Evolutionary conservation across 2,113 vertebrate species (phyloP).

Genomic region (Pontoporia blainvillei): DNA sequence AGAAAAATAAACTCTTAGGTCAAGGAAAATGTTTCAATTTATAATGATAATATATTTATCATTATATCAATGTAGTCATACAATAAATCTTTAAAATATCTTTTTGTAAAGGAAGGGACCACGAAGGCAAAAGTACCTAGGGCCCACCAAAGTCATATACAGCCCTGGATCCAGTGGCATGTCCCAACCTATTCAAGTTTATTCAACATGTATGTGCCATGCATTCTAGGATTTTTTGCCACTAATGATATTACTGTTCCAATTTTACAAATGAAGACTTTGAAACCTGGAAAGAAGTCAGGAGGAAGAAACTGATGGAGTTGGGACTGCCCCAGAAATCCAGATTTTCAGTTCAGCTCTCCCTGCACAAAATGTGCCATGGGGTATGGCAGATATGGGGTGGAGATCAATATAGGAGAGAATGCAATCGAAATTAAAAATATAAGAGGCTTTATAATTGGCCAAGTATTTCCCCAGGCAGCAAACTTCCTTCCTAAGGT

Average conservation of each 20-base stretch:
- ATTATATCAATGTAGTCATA: not conserved
- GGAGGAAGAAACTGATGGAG: not conserved
- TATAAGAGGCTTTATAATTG: not conserved
- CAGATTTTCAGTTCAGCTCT: not conserved
- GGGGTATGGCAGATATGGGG: not conserved
- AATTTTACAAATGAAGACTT: not conserved
- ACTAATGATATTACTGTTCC: not conserved
- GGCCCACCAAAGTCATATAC: not conserved
- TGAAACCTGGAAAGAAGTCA: not conserved
- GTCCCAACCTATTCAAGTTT: not conserved
- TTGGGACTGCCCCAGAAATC: not conserved
- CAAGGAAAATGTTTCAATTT: not conserved
- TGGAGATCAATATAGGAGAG: not conserved
- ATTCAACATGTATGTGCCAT: not conserved
- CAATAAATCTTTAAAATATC: not conserved
- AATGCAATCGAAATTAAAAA: not conserved
- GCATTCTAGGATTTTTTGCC: not conserved
- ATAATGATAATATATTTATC: not conserved
- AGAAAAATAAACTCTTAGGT: not conserved
- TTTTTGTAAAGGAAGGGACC: not conserved
- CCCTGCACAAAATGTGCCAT: not conserved
- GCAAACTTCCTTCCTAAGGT: not conserved
- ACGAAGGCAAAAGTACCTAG: not conserved
- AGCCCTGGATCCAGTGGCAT: not conserved
- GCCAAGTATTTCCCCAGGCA: not conserved